Base-by-base conservation (phyloP, 2,113 vertebrate genomes). In the Hippocampus abdominalis region DNA sequence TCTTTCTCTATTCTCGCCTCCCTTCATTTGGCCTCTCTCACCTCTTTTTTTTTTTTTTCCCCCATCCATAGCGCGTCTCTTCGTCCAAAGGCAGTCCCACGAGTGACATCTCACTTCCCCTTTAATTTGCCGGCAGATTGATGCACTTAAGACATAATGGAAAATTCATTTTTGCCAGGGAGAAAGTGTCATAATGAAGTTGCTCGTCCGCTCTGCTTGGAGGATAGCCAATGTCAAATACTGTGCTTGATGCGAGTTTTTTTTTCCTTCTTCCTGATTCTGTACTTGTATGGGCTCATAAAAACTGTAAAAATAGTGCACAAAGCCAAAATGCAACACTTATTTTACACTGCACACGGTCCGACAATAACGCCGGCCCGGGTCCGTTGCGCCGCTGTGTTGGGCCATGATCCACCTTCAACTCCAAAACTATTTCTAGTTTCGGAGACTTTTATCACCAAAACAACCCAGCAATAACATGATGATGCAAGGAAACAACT, bases 21-120 rank as follows among this genome's bases (percentile, higher is more conserved):
- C 18, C 36, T 75, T 75, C 77, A 81, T 80, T 69, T 79, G 63
- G 75, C 56, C 54, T 54, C 66, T 40, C 66, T 70, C 72, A 13
- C 54, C 23, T 80, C 78, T 82, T 42, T 70, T 66, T 54, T 72
- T 75, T 59, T n/a, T 70, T 72, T 80, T 67, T 78, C 32, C 32
- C 46, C 78, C 72, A n/a, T 57, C 0, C 29, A 40, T 27, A 65
- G 70, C 8, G 18, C 27, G 62, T 69, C 59, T 68, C 21, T 39
- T 32, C 66, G 21, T 77, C 73, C 65, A 29, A 32, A 25, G 73
- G 54, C 53, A 78, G 81, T 81, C 70, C 51, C 70, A 46, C 57
- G 78, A 84, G 84, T 82, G 27, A 72, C 74, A 69, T 71, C 62
- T 63, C 57, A 81, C 81, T 80, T 79, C 76, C 78, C 80, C 72